A percentile compares a stretch with the other conserved stretches of the same genome.
These are phyloP conservation scores for Drosophila navojoa DNA, from an alignment of 1,140 invertebrate genomes.

Conservation along the genomic window DNA sequence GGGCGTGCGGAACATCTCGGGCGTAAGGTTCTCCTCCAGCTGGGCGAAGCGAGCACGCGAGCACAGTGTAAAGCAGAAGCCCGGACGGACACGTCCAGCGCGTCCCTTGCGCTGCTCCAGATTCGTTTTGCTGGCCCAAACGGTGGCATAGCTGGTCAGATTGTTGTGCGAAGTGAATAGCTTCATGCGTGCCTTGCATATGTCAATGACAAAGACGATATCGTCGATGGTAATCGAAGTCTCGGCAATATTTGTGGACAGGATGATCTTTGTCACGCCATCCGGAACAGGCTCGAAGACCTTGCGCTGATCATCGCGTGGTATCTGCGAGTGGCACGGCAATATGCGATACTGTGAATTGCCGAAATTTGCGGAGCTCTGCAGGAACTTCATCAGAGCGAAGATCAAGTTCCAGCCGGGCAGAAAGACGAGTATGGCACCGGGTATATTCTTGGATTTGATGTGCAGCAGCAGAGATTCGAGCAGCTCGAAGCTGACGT, in stretches of 20 bases:
- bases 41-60: slow-evolving; percentile 89
- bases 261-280: slow-evolving; percentile 91
- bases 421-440: slow-evolving; percentile 95
- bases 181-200: slow-evolving; percentile 97
- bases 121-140: slow-evolving; percentile 96
- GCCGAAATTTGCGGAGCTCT: slow-evolving; percentile 90
- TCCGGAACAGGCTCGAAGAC: slow-evolving; percentile 92
- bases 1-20: slow-evolving; percentile 98
- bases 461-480: slow-evolving; percentile 93
- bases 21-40: slow-evolving; percentile 95
- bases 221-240: slow-evolving; percentile 98
- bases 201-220: slow-evolving; percentile 97
- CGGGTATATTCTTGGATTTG: slow-evolving; percentile 88
- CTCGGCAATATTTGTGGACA: slow-evolving; percentile 96
- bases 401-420: slow-evolving; percentile 98
- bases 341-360: slow-evolving; percentile 87
- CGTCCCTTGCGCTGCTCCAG: slow-evolving; percentile 94
- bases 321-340: slow-evolving; percentile 95
- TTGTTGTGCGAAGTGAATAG: slow-evolving; percentile 98
- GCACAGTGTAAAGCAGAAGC: slow-evolving; percentile 95
- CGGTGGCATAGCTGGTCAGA: slow-evolving; percentile 96
- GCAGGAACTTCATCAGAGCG: slow-evolving; percentile 93
- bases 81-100: slow-evolving; percentile 94
- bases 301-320: slow-evolving; percentile 94
- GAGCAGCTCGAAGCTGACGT: slow-evolving; percentile 96